Evolutionary conservation across 2,888 invertebrate species (phyloP).

Genomic region (Phyllotreta cruciferae): DNA sequence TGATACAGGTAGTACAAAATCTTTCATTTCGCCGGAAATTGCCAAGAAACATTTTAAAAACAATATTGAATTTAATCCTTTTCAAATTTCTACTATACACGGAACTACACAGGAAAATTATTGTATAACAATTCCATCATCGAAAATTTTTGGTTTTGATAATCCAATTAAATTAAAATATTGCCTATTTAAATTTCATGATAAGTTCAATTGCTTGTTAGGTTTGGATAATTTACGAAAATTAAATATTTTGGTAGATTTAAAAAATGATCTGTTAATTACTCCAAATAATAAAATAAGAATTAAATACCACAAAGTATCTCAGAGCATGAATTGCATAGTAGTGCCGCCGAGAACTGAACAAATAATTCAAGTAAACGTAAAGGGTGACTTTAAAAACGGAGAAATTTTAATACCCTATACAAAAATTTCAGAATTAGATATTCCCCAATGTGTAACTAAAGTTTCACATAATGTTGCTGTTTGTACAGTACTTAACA

Average conservation of each 20-base stretch:
- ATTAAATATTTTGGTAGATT: not conserved
- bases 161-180: slow-evolving; percentile 1
- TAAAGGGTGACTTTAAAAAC: not conserved
- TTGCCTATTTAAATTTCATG: slow-evolving; percentile 6
- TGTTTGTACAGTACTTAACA: slow-evolving; percentile 1
- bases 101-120: not conserved
- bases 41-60: slow-evolving; percentile 21
- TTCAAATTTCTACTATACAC: not conserved
- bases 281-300: not conserved
- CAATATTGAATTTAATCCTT: slow-evolving; percentile 5
- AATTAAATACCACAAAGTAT: too few relatives aligned
- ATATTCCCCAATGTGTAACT: not conserved
- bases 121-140: not conserved
- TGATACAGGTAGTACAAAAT: slow-evolving; percentile 23
- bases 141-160: slow-evolving; percentile 9
- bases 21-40: slow-evolving; percentile 20
- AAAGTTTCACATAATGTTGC: not conserved
- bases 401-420: not conserved
- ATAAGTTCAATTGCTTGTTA: not conserved
- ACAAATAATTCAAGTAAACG: not conserved
- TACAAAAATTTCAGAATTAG: not conserved
- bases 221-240: not conserved
- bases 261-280: not conserved
- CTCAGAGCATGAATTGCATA: not conserved
- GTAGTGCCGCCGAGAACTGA: not conserved